These are phyloP conservation scores for Ostrea denselamellosa DNA, from an alignment of 1,140 invertebrate genomes.

Conservation along the genomic window DNA sequence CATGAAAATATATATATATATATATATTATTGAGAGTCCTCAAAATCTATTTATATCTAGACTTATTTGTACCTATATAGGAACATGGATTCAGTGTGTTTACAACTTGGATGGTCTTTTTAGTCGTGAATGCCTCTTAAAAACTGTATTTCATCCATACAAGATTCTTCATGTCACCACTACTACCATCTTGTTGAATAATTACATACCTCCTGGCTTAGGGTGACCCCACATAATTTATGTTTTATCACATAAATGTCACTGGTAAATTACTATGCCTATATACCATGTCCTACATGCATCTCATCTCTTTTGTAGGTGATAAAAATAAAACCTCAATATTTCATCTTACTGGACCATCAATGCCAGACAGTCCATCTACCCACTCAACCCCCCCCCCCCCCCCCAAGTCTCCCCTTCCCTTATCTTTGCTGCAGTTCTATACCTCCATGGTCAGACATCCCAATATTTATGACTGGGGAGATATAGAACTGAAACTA, in stretches of 20 bases:
- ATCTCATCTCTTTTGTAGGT: background rate
- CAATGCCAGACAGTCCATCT: too few relatives aligned
- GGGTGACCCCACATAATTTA: background rate
- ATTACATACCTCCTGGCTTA: background rate
- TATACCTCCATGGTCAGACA: too few relatives aligned
- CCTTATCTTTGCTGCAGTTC: too few relatives aligned
- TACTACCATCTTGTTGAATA: background rate
- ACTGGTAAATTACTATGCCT: background rate
- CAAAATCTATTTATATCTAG: too few relatives aligned
- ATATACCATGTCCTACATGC: background rate
- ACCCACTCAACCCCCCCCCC: too few relatives aligned
- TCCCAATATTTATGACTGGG: too few relatives aligned
- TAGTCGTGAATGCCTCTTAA: background rate
- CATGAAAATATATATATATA: too few relatives aligned
- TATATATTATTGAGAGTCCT: too few relatives aligned
- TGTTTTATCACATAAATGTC: background rate
- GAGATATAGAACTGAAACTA: too few relatives aligned
- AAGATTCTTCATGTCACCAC: background rate
- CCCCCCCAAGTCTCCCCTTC: too few relatives aligned
- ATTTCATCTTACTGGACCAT: background rate
- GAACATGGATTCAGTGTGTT: too few relatives aligned
- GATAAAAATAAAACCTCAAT: background rate
- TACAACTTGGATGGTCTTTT: background rate
- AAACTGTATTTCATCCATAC: background rate
- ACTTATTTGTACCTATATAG: too few relatives aligned